Evolutionary conservation across 2,888 invertebrate genomes (phyloP), one percentile per base, ranked within the genome.

Genomic region (Synergus japonicus): DNA sequence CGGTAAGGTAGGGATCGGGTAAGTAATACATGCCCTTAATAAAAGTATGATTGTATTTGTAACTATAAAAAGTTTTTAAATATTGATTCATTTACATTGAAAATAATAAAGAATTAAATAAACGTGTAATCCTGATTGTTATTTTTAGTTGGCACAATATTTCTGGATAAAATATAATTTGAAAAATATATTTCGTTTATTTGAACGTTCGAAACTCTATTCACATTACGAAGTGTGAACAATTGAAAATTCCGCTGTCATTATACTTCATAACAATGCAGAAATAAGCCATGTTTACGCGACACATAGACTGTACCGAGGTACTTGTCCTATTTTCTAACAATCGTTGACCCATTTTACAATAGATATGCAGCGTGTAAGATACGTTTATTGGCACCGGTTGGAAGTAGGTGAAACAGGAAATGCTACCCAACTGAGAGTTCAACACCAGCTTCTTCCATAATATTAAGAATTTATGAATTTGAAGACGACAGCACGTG

Each of bases 301-400:
- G 37, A 66, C 44, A 43, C 76, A 64, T 83, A 81, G 80, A 37
- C 4, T 46, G 46, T 46, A 13, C 46, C 46, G 13, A 9, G 78
- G 80, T 67, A 54, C 78, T 73, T 81, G 83, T 81, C 82, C 83
- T 64, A 82, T 82, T 81, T 83, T 80, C 79, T 13, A 64, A 83
- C 83, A 82, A 83, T 80, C 22, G 79, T 18, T 76, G 44, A 60
- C 66, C 69, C 81, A 79, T 82, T 79, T 43, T 15, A 66, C n/a
- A n/a, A 66, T 29, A 65, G 29, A 41, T 63, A 10, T 22, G 22
- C n/a, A 18, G 22, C 22, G 9, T 18, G 18, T 22, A 5, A 65
- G 15, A 65, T 46, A 46, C 3, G 46, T 46, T 46, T 46, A 12
- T 10, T 46, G 46, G 13, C 46, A 46, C 12, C 13, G 13, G 13